Evolutionary conservation across 1,140 invertebrate genomes (phyloP).

Genomic region (Arion vulgaris): DNA sequence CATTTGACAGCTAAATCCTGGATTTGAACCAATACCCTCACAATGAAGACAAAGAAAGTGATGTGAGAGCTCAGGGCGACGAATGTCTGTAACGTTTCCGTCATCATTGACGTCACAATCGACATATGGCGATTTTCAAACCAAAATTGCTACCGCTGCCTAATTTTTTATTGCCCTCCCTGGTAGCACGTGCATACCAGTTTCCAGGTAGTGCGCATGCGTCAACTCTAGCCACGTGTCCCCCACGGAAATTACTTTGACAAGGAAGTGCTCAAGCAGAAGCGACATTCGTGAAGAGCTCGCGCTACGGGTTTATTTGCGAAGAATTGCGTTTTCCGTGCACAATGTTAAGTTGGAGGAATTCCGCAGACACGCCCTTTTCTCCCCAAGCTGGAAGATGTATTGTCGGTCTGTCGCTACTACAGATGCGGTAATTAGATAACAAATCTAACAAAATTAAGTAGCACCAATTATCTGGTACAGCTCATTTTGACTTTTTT

Average conservation of each 20-base stretch:
- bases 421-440: too few relatives aligned
- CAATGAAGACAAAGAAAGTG: neutral
- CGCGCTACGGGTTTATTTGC: conserved; percentile 1
- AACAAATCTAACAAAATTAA: too few relatives aligned
- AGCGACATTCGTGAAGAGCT: neutral
- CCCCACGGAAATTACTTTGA: conserved; percentile 9
- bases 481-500: too few relatives aligned
- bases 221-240: conserved; percentile 5
- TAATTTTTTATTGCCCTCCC: neutral
- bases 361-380: too few relatives aligned
- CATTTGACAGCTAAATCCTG: neutral
- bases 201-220: conserved; percentile 21
- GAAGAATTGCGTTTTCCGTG: neutral
- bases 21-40: conserved; percentile 3
- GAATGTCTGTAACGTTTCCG: neutral
- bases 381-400: too few relatives aligned
- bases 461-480: too few relatives aligned
- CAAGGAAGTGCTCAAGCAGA: conserved; percentile 18
- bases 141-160: conserved; percentile 4
- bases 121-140: conserved; percentile 8
- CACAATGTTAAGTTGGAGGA: too few relatives aligned
- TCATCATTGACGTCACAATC: neutral
- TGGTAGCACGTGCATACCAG: neutral
- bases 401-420: too few relatives aligned
- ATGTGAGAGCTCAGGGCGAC: neutral